phyloP scores from a whole-genome alignment of 1,140 invertebrate species.

The Drosophila virilis region DNA sequence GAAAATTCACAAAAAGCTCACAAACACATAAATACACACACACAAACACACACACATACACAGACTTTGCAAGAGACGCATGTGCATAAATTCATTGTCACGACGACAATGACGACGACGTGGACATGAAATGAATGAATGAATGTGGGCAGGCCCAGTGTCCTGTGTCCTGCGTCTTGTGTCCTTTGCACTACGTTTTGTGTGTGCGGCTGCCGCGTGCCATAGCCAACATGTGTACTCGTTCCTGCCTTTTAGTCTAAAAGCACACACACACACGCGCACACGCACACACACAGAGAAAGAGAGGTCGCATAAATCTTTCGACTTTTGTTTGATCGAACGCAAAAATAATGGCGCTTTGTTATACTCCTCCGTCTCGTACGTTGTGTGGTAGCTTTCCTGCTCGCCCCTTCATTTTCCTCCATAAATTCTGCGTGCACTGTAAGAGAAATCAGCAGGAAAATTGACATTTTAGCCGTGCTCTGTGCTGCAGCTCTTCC shows the following conservation, averaged over 20 bases:
- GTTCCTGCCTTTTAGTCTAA: conserved; percentile 67
- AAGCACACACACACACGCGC: conserved; percentile 42
- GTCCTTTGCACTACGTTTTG: conserved; percentile 15
- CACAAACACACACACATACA: neutral
- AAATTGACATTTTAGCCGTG: conserved; percentile 69
- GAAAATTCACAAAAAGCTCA: conserved; percentile 41
- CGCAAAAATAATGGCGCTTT: conserved; percentile 78
- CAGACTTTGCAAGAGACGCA: conserved; percentile 24
- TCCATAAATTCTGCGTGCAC: conserved; percentile 62
- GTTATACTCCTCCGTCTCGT: conserved; percentile 43
- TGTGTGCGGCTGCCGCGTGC: conserved; percentile 30
- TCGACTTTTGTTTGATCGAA: conserved; percentile 78
- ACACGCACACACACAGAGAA: conserved; percentile 6
- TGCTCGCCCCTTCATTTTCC: conserved; percentile 23
- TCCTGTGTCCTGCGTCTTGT: conserved; percentile 19
- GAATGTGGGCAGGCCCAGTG: conserved; percentile 47
- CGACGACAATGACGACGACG: conserved; percentile 38
- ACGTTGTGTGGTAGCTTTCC: conserved; percentile 3
- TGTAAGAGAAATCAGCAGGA: conserved; percentile 65
- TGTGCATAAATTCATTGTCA: conserved; percentile 80
- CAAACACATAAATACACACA: conserved; percentile 2
- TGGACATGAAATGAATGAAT: conserved; percentile 55
- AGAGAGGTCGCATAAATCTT: conserved; percentile 66
- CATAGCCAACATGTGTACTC: conserved; percentile 60
- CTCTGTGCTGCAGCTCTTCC: neutral